Conservation (phyloP, 2,797 vertebrate species). For the Anas georgica region DNA sequence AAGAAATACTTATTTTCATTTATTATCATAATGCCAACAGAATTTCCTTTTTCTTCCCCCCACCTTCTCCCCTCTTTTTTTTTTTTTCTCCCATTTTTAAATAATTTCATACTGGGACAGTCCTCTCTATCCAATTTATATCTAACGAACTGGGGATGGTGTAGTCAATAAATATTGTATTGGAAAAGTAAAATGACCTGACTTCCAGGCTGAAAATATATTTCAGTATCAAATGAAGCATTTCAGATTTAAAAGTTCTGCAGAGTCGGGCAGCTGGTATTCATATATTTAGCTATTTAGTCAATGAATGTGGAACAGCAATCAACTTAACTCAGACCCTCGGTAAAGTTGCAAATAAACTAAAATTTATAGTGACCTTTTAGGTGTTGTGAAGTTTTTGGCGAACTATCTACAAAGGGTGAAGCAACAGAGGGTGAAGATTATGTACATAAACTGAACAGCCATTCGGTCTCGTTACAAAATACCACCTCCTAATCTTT, state of each 20-base stretch:
- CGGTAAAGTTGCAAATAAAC: not conserved
- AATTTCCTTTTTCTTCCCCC: not conserved
- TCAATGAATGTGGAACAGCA: not conserved
- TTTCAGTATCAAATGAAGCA: not conserved
- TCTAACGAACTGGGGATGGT: not conserved
- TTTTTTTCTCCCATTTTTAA: not conserved
- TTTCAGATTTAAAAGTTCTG: not conserved
- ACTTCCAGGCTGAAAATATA: not conserved
- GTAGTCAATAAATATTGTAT: not conserved
- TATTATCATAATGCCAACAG: not conserved
- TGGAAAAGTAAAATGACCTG: not conserved
- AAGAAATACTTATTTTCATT: not conserved
- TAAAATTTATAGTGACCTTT: not conserved
- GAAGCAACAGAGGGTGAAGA: not conserved
- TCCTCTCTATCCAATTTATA: not conserved
- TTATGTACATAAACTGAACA: not conserved
- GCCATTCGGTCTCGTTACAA: not conserved
- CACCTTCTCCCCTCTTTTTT: too few species aligned
- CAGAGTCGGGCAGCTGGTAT: not conserved
- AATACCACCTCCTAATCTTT: not conserved
- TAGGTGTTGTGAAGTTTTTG: not conserved
- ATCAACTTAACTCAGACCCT: not conserved
- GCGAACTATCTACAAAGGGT: not conserved
- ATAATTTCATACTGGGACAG: not conserved
- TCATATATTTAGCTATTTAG: not conserved